These are phyloP conservation scores for Clarias macrocephalus DNA, from an alignment of 2,113 vertebrate genomes.

Conservation along the genomic window DNA sequence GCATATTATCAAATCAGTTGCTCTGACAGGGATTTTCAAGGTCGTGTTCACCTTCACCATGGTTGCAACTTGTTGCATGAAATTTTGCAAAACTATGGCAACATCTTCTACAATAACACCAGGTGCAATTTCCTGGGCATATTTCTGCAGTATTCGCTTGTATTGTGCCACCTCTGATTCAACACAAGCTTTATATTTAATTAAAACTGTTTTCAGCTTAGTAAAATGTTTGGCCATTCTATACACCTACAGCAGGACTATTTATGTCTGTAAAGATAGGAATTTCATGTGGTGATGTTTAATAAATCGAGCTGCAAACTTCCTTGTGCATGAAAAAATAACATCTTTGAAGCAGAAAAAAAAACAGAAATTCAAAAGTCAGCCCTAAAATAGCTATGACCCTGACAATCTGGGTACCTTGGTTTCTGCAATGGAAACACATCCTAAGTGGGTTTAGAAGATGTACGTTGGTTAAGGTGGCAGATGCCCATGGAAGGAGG, in stretches of 20 bases:
- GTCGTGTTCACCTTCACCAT: not conserved
- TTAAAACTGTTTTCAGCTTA: not conserved
- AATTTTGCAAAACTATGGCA: not conserved
- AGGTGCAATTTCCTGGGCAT: not conserved
- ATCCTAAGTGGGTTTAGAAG: not conserved
- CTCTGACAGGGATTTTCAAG: not conserved
- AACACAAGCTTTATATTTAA: not conserved
- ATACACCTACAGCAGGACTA: not conserved
- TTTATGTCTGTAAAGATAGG: too few species aligned
- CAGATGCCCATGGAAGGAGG: not conserved
- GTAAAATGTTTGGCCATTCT: not conserved
- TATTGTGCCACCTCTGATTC: not conserved
- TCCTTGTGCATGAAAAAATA: not conserved
- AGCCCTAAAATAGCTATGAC: too few species aligned
- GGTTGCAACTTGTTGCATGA: not conserved
- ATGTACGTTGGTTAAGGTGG: not conserved
- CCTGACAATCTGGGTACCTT: not conserved
- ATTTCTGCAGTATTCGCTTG: not conserved
- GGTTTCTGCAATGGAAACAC: not conserved
- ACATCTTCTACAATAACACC: not conserved
- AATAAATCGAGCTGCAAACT: not conserved
- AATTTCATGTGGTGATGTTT: not conserved
- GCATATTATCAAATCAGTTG: not conserved
- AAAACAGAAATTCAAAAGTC: not conserved
- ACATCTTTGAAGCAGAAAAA: not conserved